These are phyloP conservation scores for Hippocampus mohnikei DNA, from an alignment of 2,113 vertebrate genomes.

Conservation along the genomic window DNA sequence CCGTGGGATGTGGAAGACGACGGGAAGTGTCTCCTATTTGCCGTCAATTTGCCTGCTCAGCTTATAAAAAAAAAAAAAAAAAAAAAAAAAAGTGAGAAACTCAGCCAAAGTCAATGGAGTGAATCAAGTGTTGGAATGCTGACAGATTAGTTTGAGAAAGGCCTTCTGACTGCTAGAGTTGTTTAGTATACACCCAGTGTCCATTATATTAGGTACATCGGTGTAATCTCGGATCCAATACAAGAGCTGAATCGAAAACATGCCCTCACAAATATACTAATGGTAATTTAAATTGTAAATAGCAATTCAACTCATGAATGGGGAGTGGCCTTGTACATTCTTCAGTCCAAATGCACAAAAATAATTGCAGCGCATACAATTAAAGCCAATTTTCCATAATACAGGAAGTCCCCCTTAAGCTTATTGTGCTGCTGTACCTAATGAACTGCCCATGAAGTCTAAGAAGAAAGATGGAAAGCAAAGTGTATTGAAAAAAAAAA, in stretches of 20 bases:
- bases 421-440: background rate
- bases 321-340: too few species aligned
- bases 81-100: constrained; percentile 16
- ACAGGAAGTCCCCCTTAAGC: background rate
- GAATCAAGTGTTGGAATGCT: constrained; percentile 31
- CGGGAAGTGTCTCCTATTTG: constrained; percentile 38
- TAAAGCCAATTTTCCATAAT: background rate
- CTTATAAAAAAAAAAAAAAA: background rate
- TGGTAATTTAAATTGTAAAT: too few species aligned
- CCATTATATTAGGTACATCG: background rate
- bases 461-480: constrained; percentile 20
- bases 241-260: too few species aligned
- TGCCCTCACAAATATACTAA: too few species aligned
- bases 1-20: constrained; percentile 44
- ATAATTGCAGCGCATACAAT: too few species aligned
- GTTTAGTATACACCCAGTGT: background rate
- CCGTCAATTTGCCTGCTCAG: constrained; percentile 32
- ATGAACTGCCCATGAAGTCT: background rate
- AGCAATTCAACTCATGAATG: too few species aligned
- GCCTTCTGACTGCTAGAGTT: constrained; percentile 35
- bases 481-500: background rate
- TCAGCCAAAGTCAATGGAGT: constrained; percentile 40
- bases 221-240: too few species aligned
- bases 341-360: too few species aligned
- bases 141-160: constrained; percentile 25